Conservation (phyloP, 2,888 invertebrate genomes). For the Listrodromus nycthemerus region DNA sequence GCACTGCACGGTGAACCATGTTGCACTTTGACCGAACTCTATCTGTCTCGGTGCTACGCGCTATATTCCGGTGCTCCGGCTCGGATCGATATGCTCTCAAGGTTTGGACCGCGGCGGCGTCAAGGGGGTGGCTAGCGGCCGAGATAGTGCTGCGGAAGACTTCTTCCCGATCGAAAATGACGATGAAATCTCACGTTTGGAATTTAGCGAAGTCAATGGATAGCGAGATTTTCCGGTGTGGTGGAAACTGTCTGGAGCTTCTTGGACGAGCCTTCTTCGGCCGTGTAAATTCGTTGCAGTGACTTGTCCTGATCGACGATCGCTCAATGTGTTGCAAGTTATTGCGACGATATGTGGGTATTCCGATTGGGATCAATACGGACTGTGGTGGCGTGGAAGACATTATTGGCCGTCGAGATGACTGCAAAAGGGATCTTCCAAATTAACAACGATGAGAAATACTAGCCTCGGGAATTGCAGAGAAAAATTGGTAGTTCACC, state of each 20-base stretch:
- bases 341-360: no score
- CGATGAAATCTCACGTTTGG: background rate
- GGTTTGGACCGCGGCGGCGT: conserved; percentile 28
- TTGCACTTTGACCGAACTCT: conserved; percentile 33
- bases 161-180: background rate
- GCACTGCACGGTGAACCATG: conserved; percentile 20
- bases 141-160: background rate
- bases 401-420: no score
- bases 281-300: background rate
- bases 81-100: conserved; percentile 46
- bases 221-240: background rate
- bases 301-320: background rate
- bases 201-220: background rate
- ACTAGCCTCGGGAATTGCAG: no score
- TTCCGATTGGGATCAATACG: no score
- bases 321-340: no score
- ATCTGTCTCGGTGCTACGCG: conserved; percentile 20
- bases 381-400: no score
- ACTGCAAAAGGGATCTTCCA: no score
- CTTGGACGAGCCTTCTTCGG: no score
- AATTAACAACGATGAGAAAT: no score
- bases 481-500: no score
- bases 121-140: background rate
- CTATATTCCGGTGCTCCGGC: conserved; percentile 16
- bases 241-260: no score